phyloP scores from a whole-genome alignment of 2,888 invertebrate species.

The Drosophila rubida region DNA sequence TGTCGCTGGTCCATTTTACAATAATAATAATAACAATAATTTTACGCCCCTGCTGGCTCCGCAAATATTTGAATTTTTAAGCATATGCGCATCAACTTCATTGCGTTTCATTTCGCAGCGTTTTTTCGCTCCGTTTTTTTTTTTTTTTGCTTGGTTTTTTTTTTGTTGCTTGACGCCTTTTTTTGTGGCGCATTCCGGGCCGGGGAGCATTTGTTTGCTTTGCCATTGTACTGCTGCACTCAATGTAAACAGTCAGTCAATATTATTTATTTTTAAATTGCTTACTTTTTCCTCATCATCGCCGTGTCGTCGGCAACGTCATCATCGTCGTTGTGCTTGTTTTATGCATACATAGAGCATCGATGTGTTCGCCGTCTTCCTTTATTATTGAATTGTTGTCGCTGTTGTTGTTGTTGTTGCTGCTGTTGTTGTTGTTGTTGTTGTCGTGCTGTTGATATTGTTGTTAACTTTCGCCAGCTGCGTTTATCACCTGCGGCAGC shows the following conservation, averaged over 20 bases:
- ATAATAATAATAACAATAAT: constrained; percentile 70
- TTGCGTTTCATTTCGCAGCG: background rate
- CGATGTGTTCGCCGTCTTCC: background rate
- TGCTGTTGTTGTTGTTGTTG: constrained; percentile 10
- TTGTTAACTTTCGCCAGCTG: constrained; percentile 13
- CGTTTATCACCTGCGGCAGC: background rate
- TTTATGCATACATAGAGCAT: background rate
- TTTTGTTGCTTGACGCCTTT: background rate
- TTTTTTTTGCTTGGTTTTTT: background rate
- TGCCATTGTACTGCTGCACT: constrained; percentile 24
- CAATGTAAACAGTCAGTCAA: constrained; percentile 45
- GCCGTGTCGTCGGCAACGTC: background rate
- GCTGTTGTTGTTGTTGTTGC: constrained; percentile 8
- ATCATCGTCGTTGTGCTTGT: background rate
- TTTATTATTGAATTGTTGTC: constrained; percentile 5
- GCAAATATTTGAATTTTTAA: constrained; percentile 78
- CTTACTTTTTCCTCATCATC: constrained; percentile 15
- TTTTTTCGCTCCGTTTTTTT: constrained; percentile 9
- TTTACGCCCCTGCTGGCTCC: constrained; percentile 61
- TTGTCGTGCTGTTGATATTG: constrained; percentile 2
- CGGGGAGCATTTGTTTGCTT: constrained; percentile 20
- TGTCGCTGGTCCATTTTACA: constrained; percentile 59
- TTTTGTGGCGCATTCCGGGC: background rate
- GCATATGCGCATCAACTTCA: constrained; percentile 64
- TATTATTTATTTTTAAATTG: constrained; percentile 53